Evolutionary conservation across 2,888 invertebrate species (phyloP).

Genomic region (Hypomecis atomaria): DNA sequence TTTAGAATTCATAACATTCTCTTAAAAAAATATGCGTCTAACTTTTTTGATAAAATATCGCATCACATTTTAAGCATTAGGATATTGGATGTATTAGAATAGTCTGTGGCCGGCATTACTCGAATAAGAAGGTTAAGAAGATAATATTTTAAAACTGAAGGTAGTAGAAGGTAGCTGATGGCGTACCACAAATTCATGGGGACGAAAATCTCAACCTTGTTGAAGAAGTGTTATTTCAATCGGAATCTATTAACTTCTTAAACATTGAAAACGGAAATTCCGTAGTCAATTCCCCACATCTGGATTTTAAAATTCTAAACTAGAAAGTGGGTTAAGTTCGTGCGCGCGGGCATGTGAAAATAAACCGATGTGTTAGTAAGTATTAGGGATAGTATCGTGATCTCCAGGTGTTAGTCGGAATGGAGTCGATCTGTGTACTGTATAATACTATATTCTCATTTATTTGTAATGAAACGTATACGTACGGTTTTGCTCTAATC

Average conservation of each 20-base stretch:
- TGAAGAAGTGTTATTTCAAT: neutral
- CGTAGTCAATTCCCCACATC: conserved; percentile 20
- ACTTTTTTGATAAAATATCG: too few species aligned
- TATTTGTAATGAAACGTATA: conserved; percentile 33
- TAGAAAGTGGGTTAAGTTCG: conserved; percentile 30
- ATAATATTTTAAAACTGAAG: neutral
- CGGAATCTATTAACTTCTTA: conserved; percentile 2
- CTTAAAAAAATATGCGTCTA: too few species aligned
- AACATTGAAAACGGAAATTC: conserved; percentile 25
- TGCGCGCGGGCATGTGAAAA: conserved; percentile 24
- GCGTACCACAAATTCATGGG: neutral
- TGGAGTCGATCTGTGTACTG: conserved; percentile 67
- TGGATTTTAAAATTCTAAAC: conserved; percentile 22
- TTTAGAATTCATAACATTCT: too few species aligned
- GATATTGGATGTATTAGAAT: neutral
- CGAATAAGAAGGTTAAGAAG: neutral
- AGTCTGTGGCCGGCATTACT: neutral
- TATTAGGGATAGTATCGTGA: conserved; percentile 77
- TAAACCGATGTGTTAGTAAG: conserved; percentile 50
- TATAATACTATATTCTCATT: conserved; percentile 48
- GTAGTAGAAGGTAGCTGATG: too few species aligned
- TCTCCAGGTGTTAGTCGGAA: conserved; percentile 74
- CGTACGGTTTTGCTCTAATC: conserved; percentile 36
- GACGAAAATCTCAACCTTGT: conserved; percentile 7
- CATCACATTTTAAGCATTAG: too few species aligned